Conservation (phyloP, 2,888 invertebrate species). For the Nesidiocoris tenuis region DNA sequence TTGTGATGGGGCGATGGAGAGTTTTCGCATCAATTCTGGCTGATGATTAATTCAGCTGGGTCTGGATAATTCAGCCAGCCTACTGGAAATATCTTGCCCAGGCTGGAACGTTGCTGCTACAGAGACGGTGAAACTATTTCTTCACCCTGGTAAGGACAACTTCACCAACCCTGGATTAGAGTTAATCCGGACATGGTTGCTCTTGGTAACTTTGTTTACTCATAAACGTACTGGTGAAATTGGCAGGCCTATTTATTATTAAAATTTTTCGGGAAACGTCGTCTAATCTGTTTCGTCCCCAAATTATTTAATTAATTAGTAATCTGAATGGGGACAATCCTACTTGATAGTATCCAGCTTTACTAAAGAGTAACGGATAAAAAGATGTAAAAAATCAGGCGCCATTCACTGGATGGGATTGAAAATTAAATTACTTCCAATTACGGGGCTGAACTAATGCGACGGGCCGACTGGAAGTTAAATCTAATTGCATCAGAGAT, state of each 20-base stretch:
- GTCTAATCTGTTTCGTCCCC: too few relatives aligned
- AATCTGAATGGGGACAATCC: too few relatives aligned
- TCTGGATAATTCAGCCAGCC: background rate
- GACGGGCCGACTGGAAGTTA: background rate
- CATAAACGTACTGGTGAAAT: too few relatives aligned
- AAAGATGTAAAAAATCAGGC: background rate
- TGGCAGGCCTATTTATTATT: too few relatives aligned
- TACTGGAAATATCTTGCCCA: background rate
- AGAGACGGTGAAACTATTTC: too few relatives aligned
- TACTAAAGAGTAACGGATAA: background rate
- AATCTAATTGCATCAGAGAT: background rate
- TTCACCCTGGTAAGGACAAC: too few relatives aligned
- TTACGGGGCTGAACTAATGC: background rate
- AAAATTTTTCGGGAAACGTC: too few relatives aligned
- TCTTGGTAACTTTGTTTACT: too few relatives aligned
- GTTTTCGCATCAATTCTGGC: background rate
- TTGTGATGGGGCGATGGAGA: background rate
- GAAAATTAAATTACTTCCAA: background rate
- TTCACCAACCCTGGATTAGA: too few relatives aligned
- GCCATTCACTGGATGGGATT: background rate
- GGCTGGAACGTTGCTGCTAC: background rate
- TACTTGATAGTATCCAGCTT: too few relatives aligned
- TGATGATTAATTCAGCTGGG: background rate
- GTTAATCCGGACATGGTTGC: too few relatives aligned
- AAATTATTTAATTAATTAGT: too few relatives aligned